Evolutionary conservation across 1,140 invertebrate genomes (phyloP).

Genomic region (Leptinotarsa lineolata): DNA sequence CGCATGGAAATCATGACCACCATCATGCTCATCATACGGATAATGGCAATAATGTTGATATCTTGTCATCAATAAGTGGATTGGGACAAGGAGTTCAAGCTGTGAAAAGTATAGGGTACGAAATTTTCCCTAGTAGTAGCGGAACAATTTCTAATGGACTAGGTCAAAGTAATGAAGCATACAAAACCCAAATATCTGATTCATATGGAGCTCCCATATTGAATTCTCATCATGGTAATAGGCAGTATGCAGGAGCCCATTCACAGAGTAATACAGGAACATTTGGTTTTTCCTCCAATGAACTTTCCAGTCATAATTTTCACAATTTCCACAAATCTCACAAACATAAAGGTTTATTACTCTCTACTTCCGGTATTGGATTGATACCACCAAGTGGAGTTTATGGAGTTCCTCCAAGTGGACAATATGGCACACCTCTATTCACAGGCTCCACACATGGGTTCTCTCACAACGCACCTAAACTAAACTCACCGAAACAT

Average conservation of each 20-base stretch:
- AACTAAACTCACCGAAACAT: constrained; percentile 58
- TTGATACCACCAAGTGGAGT: constrained; percentile 61
- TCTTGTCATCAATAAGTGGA: constrained; percentile 41
- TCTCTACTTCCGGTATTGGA: constrained; percentile 56
- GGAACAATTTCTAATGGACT: constrained; percentile 33
- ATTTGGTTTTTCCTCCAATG: background rate
- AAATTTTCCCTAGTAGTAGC: constrained; percentile 53
- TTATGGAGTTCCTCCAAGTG: constrained; percentile 61
- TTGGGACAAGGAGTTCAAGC: constrained; percentile 53
- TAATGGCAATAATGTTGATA: constrained; percentile 6
- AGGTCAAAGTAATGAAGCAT: constrained; percentile 3
- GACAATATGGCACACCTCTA: constrained; percentile 62
- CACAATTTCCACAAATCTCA: constrained; percentile 18
- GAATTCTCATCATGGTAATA: constrained; percentile 58
- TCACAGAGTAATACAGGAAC: constrained; percentile 38
- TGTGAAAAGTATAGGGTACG: constrained; percentile 58
- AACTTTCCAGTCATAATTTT: constrained; percentile 6
- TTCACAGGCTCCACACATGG: constrained; percentile 44
- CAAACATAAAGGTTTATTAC: constrained; percentile 33
- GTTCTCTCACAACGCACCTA: constrained; percentile 19
- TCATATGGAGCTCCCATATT: constrained; percentile 60
- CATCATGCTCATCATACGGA: constrained; percentile 25
- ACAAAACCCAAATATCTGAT: constrained; percentile 46
- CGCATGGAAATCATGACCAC: constrained; percentile 30
- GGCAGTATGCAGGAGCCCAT: constrained; percentile 59